Percentiles rank a stretch among this genome's conserved stretches.
phyloP scores from a whole-genome alignment of 2,888 invertebrate genomes.

The Prosopocoilus inquinatus region DNA sequence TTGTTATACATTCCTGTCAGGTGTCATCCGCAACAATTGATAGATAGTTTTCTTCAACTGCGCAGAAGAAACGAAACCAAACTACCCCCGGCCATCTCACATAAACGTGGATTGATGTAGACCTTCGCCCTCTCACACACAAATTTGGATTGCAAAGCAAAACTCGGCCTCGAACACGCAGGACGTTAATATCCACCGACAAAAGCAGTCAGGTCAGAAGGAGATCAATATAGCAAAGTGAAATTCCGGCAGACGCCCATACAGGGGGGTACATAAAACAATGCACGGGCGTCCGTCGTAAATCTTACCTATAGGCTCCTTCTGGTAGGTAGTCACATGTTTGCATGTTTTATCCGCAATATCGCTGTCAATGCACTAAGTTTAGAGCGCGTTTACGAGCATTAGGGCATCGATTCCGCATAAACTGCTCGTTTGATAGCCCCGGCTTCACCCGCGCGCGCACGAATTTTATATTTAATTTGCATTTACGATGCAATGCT shows the following conservation, averaged over 20 bases:
- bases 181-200: too few species aligned
- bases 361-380: conserved; percentile 16
- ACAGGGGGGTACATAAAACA: neutral
- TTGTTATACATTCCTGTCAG: too few species aligned
- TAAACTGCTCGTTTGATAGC: conserved; percentile 30
- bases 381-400: conserved; percentile 27
- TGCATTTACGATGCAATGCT: conserved; percentile 28
- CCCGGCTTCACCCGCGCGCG: conserved; percentile 17
- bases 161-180: too few species aligned
- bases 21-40: too few species aligned
- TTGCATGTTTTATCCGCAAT: conserved; percentile 10
- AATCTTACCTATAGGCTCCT: neutral
- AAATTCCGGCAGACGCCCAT: neutral
- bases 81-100: too few species aligned
- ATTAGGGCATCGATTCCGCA: conserved; percentile 29
- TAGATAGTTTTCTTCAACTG: too few species aligned
- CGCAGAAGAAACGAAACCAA: too few species aligned
- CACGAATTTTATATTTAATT: conserved; percentile 33
- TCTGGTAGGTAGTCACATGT: neutral
- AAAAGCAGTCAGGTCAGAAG: too few species aligned
- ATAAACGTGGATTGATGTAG: too few species aligned
- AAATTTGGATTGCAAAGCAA: too few species aligned
- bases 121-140: too few species aligned
- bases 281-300: neutral
- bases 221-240: too few species aligned